Conservation (phyloP, 2,888 invertebrate genomes). For the Nomada hirtipes region DNA sequence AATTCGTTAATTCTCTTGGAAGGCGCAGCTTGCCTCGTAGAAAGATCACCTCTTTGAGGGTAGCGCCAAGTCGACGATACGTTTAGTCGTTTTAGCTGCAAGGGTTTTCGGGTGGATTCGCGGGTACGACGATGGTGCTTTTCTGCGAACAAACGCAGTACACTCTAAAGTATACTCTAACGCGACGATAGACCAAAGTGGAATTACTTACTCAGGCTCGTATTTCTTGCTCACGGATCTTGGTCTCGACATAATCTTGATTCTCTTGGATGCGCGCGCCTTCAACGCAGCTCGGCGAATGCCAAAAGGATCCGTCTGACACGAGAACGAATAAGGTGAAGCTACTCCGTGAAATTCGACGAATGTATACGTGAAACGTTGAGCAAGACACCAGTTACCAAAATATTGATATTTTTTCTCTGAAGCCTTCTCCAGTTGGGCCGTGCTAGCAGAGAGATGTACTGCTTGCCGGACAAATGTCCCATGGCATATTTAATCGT, state of each 20-base stretch:
- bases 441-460: constrained; percentile 72
- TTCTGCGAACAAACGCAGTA: constrained; percentile 61
- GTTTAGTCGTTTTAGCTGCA: constrained; percentile 64
- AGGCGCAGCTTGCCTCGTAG: background rate
- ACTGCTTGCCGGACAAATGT: constrained; percentile 75
- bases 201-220: constrained; percentile 71
- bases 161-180: no score
- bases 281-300: constrained; percentile 70
- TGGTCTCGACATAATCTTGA: constrained; percentile 77
- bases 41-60: constrained; percentile 69
- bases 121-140: constrained; percentile 51
- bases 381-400: constrained; percentile 33
- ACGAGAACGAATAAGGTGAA: background rate
- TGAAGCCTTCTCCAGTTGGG: constrained; percentile 75
- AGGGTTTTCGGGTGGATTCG: constrained; percentile 69
- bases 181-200: background rate
- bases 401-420: constrained; percentile 45
- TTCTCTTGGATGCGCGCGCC: constrained; percentile 73
- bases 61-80: constrained; percentile 75
- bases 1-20: constrained; percentile 35
- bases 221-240: constrained; percentile 71
- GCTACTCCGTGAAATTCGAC: background rate
- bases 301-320: constrained; percentile 67
- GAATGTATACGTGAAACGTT: background rate
- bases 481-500: constrained; percentile 78